These are phyloP conservation scores for Clusia tigrina DNA, from an alignment of 2,888 invertebrate genomes.

Conservation along the genomic window DNA sequence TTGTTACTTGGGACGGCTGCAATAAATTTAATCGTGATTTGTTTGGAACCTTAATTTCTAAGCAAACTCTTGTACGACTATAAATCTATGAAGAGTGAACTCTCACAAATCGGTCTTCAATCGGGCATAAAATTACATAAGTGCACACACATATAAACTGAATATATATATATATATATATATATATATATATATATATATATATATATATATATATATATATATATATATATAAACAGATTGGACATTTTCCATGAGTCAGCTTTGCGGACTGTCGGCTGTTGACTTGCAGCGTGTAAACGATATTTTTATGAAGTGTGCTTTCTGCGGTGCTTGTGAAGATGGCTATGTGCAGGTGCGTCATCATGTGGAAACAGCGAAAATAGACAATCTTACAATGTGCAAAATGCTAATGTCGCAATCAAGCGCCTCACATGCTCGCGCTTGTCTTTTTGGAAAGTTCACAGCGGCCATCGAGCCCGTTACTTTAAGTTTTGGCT, in stretches of 20 bases:
- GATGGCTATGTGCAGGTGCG: neutral
- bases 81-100: too few species aligned
- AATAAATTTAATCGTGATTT: slow-evolving; percentile 25
- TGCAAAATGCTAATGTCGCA: slow-evolving; percentile 50
- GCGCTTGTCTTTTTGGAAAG: too few species aligned
- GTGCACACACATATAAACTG: too few species aligned
- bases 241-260: too few species aligned
- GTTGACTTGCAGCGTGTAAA: too few species aligned
- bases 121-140: too few species aligned
- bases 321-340: neutral
- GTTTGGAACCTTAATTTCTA: neutral
- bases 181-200: neutral
- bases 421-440: neutral
- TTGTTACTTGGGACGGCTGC: slow-evolving; percentile 36
- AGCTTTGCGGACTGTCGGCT: too few species aligned
- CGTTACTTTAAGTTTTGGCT: too few species aligned
- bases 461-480: neutral
- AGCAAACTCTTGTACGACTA: too few species aligned
- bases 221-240: too few species aligned
- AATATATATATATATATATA: neutral
- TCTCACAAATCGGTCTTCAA: too few species aligned
- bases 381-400: slow-evolving; percentile 60
- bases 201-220: neutral
- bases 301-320: too few species aligned
- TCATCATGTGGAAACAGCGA: slow-evolving; percentile 26